Percentiles rank a stretch among this genome's conserved stretches.
phyloP scores from a whole-genome alignment of 2,888 invertebrate genomes.

The Carterocephalus palaemon region DNA sequence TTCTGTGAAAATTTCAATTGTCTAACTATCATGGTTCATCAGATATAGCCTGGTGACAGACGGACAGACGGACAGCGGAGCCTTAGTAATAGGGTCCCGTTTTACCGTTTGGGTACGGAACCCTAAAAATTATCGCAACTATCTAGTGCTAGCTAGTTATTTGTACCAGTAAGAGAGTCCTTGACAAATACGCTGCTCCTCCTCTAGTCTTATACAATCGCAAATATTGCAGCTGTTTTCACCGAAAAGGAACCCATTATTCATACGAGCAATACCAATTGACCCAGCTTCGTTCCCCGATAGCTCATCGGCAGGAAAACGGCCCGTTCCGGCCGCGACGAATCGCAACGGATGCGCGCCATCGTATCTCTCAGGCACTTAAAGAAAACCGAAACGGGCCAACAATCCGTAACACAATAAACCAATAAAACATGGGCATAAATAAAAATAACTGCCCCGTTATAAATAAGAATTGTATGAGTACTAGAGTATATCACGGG shows the following conservation, averaged over 20 bases:
- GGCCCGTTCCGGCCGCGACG: constrained; percentile 15
- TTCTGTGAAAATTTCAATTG: too few species aligned
- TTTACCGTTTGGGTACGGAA: too few species aligned
- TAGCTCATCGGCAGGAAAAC: constrained; percentile 22
- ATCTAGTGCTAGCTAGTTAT: too few species aligned
- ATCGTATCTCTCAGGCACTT: constrained; percentile 44
- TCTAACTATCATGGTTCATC: too few species aligned
- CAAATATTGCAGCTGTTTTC: too few species aligned
- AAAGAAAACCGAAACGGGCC: constrained; percentile 52
- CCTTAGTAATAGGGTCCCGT: too few species aligned
- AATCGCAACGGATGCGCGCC: constrained; percentile 18
- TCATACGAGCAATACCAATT: constrained; percentile 6
- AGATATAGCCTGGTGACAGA: too few species aligned
- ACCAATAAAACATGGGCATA: constrained; percentile 48
- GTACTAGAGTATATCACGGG: constrained; percentile 53
- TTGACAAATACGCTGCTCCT: too few species aligned
- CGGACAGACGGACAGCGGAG: too few species aligned
- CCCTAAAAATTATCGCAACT: too few species aligned
- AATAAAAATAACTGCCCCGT: constrained; percentile 46
- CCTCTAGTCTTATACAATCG: too few species aligned
- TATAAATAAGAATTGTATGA: constrained; percentile 40
- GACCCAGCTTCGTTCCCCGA: constrained; percentile 10
- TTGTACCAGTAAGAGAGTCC: too few species aligned
- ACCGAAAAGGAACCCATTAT: not conserved
- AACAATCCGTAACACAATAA: constrained; percentile 70